These are phyloP conservation scores for Panurus biarmicus DNA, from an alignment of 2,113 vertebrate genomes.

Conservation along the genomic window DNA sequence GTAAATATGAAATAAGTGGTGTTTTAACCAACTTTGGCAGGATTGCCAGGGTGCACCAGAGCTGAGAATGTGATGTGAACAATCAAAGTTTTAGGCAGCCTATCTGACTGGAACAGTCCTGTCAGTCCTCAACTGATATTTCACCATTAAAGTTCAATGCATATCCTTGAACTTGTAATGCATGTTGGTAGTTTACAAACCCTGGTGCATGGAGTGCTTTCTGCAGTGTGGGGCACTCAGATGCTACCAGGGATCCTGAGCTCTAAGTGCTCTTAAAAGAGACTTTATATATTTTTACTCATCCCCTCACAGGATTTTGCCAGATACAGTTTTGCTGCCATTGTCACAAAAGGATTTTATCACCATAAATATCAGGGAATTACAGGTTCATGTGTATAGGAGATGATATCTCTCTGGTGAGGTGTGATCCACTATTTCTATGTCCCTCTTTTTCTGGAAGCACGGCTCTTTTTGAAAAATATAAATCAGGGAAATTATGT, in stretches of 20 bases:
- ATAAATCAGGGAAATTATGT: background rate
- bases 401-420: background rate
- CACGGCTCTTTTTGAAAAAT: background rate
- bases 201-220: background rate
- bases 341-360: background rate
- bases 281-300: background rate
- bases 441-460: background rate
- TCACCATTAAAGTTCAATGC: background rate
- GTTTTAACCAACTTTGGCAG: background rate
- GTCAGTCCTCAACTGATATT: background rate
- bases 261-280: background rate
- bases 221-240: background rate
- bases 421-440: background rate
- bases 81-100: background rate
- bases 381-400: background rate
- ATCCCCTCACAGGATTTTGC: fast-evolving
- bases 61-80: background rate
- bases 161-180: background rate
- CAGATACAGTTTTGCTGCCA: background rate
- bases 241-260: background rate
- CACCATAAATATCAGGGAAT: background rate
- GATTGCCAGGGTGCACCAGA: background rate
- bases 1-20: background rate
- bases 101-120: background rate
- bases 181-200: background rate